These are phyloP conservation scores for Steinernema khuongi DNA, from an alignment of 1,140 invertebrate species.

Conservation along the genomic window DNA sequence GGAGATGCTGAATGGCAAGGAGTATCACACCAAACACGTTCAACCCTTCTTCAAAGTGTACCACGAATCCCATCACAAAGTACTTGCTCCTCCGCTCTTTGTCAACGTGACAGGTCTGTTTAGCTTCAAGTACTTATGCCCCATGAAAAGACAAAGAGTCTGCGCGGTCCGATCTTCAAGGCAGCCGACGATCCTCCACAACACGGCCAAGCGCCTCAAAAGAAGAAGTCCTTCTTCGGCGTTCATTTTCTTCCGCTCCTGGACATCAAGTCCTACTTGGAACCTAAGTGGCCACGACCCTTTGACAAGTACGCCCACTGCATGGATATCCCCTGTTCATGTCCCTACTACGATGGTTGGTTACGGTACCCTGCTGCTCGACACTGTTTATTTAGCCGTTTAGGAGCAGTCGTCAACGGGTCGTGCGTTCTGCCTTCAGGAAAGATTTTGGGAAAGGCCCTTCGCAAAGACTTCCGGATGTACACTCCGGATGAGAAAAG, in stretches of 20 bases:
- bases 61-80: not conserved
- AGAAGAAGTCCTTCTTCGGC: conserved; percentile 6
- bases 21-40: not conserved
- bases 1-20: not conserved
- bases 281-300: not conserved
- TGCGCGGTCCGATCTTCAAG: not conserved
- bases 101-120: not conserved
- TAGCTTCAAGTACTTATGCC: not conserved
- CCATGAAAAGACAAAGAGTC: not conserved
- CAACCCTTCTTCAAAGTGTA: not conserved
- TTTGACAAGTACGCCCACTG: conserved; percentile 3
- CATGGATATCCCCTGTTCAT: conserved; percentile 1
- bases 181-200: not conserved
- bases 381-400: not conserved
- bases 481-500: conserved; percentile 47
- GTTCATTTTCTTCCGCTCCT: not conserved
- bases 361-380: not conserved
- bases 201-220: not conserved
- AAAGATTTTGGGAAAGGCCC: conserved; percentile 18
- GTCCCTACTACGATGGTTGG: conserved; percentile 2
- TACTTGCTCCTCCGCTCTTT: no score
- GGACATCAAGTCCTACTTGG: not conserved
- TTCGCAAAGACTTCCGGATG: conserved; percentile 57
- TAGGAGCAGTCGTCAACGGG: not conserved
- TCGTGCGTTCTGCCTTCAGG: not conserved